Evolutionary conservation across 2,888 invertebrate genomes (phyloP), one percentile per base, ranked within the genome.

Genomic region (Hesperia comma): DNA sequence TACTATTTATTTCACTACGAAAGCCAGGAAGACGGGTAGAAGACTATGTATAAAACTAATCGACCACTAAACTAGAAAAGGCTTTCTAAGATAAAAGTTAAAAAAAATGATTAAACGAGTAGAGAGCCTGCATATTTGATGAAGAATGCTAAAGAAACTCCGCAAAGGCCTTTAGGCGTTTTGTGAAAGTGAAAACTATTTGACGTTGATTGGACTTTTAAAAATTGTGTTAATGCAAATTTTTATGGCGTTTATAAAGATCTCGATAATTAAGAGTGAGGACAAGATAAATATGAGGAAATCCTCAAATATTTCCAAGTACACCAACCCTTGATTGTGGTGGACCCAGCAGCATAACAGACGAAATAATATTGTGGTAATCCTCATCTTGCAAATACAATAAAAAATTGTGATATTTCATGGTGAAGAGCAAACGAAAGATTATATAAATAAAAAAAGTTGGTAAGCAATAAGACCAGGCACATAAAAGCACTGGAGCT

Each of bases 101-200:
- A 33, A 60, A 67, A 67, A 49, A 53, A 17, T 32, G 26, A 26
- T 51, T 33, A 37, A 49, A 37, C 51, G 17, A 51, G 26, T 14
- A 26, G 53, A 60, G 66, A 61, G 32, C 17, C 43, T n/a, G 33
- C 19, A 58, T 54, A 40, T 37, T 17, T 53, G 61, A 61, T 55
- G 17, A 53, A 66, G 60, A 67, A 67, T 67, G 46, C 49, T 49
- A 46, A 67, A 67, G 55, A 61, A 67, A 55, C 55, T 37, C 54
- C 66, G 53, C 57, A 51, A 66, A 66, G 51, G 60, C 66, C 66
- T 60, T 66, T 54, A 43, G 66, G 60, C 54, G 46, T 32, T 60
- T 60, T 54, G 60, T 66, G 60, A 66, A 66, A 66, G 66, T 60
- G 66, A 66, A 66, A 66, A 60, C 66, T 54, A 19, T 66, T 61